phyloP scores from a whole-genome alignment of 1,140 invertebrate species.

The Zeugodacus cucurbitae region DNA sequence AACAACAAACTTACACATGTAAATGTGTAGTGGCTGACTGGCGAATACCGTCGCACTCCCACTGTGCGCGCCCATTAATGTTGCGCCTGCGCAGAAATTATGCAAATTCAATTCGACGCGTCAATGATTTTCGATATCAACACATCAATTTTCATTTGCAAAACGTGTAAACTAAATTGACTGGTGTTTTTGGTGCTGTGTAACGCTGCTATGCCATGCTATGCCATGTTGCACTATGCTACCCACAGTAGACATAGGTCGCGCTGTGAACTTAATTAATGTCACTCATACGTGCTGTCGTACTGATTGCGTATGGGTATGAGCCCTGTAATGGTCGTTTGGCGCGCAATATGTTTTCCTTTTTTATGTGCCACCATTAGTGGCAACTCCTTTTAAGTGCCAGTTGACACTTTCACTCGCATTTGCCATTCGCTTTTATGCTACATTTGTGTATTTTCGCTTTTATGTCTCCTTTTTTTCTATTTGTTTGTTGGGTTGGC shows the following conservation, averaged over 20 bases:
- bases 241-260: neutral
- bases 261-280: slow-evolving; percentile 11
- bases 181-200: neutral
- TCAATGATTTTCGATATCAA: slow-evolving; percentile 28
- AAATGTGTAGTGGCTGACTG: neutral
- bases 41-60: neutral
- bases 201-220: neutral
- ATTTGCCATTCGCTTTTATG: slow-evolving; percentile 12
- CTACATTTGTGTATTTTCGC: neutral
- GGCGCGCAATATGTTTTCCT: neutral
- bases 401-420: slow-evolving; percentile 3
- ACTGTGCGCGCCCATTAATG: slow-evolving; percentile 33
- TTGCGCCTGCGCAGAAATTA: slow-evolving; percentile 34
- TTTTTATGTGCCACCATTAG: neutral
- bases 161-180: slow-evolving; percentile 27
- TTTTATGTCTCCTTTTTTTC: neutral
- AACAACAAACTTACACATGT: neutral
- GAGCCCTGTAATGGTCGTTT: neutral
- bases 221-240: neutral
- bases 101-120: slow-evolving; percentile 33
- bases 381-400: neutral
- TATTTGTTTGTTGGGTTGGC: neutral
- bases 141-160: slow-evolving; percentile 28
- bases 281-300: slow-evolving; percentile 21
- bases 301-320: slow-evolving; percentile 11